Evolutionary conservation across 2,797 vertebrate genomes (phyloP), one percentile per base, ranked within the genome.

Genomic region (Platalea minor): DNA sequence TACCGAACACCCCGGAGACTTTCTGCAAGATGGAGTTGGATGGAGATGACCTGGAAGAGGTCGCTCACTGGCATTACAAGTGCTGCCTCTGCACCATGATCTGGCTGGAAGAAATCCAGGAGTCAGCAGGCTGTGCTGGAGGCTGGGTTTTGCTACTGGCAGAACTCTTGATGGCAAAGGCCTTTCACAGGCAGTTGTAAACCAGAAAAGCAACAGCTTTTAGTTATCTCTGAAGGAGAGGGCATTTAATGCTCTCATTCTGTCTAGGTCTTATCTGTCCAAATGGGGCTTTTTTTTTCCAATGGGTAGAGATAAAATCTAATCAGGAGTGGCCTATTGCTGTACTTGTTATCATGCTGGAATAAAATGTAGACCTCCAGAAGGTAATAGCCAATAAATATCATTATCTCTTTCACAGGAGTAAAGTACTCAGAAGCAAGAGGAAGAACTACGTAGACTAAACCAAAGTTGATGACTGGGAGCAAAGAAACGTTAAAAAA

Each of bases 321-420:
- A 69, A 88, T 72, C 53, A 51, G 26, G 78, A 73, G 9, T 54
- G 20, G 17, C 75, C 65, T 84, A 31, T 54, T 83, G 60, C 18
- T 70, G 41, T 83, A 12, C 67, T 92, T 69, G 26, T 84, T 88
- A 65, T 46, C 46, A 20, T 59, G 17, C 35, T 79, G 83, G 65
- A 94, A 65, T 78, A 73, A 72, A 92, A 92, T 81, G 18, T 84
- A 88, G 53, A 88, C 25, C 39, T 91, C 11, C 46, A 86, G 68
- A 91, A 83, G 29, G 35, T 87, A 85, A 57, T n/a, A 87, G 17
- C 16, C 24, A 80, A 64, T 56, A 86, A 89, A 89, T 85, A 45
- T 46, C 1, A 75, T 61, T 61, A 21, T 70, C 13, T 77, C 33
- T 89, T 89, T 83, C 41, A 70, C 16, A 39, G n/a, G n/a, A 91